Percentiles rank a stretch among this genome's conserved stretches.
Evolutionary conservation across 2,888 invertebrate species (phyloP).

Genomic region (Trichopoda pennipes): DNA sequence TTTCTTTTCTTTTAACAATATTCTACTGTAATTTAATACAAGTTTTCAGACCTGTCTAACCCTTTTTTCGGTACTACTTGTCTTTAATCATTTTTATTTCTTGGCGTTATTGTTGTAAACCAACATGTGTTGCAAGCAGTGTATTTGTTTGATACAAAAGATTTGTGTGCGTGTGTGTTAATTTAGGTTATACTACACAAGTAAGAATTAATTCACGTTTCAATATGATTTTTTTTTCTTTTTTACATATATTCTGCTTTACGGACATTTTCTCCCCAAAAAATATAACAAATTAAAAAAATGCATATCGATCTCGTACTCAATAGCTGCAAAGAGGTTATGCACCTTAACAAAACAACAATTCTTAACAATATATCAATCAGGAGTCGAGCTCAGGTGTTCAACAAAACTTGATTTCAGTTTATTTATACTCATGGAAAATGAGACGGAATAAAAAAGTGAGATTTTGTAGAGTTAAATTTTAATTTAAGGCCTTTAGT

Average conservation of each 20-base stretch:
- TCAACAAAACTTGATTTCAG: constrained; percentile 65
- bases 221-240: constrained; percentile 32
- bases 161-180: constrained; percentile 20
- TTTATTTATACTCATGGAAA: constrained; percentile 37
- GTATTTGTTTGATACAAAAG: not conserved
- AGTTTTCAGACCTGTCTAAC: constrained; percentile 50
- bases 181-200: constrained; percentile 49
- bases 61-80: constrained; percentile 62
- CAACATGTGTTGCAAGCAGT: constrained; percentile 34
- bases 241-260: constrained; percentile 45
- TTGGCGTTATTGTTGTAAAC: constrained; percentile 1
- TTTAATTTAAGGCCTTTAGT: constrained; percentile 48
- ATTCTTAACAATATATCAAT: constrained; percentile 57
- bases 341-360: not conserved
- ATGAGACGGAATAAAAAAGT: not conserved
- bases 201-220: constrained; percentile 61
- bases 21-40: constrained; percentile 61
- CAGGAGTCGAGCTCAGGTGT: constrained; percentile 62
- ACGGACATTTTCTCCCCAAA: constrained; percentile 49
- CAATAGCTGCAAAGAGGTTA: constrained; percentile 33
- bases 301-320: constrained; percentile 5
- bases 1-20: constrained; percentile 7
- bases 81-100: constrained; percentile 58
- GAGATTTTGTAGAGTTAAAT: not conserved
- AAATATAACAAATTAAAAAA: constrained; percentile 25